These are phyloP conservation scores for Threskiornis aethiopicus DNA, from an alignment of 2,797 vertebrate genomes.

Conservation along the genomic window DNA sequence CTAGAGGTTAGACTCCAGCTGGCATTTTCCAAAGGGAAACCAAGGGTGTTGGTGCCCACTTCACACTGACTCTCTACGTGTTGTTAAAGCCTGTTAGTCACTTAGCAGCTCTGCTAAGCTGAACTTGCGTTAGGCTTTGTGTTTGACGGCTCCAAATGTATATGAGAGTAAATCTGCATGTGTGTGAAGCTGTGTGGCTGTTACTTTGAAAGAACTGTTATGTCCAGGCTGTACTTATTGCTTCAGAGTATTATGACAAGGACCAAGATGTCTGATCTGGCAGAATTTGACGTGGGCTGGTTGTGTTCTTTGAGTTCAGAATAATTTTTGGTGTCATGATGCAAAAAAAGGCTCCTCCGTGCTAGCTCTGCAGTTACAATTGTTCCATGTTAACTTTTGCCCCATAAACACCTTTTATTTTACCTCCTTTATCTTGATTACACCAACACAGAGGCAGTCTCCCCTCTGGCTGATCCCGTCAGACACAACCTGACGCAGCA, in stretches of 20 bases:
- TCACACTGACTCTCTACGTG: rapidly evolving
- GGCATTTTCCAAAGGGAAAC: not conserved
- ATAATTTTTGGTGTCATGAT: not conserved
- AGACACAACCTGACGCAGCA: not conserved
- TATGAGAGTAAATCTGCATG: not conserved
- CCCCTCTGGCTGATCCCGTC: not conserved
- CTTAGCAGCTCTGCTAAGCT: not conserved
- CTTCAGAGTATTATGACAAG: not conserved
- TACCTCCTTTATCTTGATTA: not conserved
- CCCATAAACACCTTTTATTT: not conserved
- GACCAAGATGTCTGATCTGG: not conserved
- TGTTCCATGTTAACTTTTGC: not conserved
- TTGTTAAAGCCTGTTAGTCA: not conserved
- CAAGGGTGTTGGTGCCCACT: not conserved
- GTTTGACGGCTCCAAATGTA: not conserved
- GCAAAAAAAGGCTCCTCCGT: not conserved
- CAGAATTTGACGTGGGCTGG: not conserved
- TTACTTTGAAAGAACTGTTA: not conserved
- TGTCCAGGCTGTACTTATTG: not conserved
- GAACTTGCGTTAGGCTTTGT: not conserved
- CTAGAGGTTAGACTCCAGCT: not conserved
- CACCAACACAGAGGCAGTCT: not conserved
- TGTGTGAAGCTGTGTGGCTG: not conserved
- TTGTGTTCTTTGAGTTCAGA: not conserved
- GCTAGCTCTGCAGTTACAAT: not conserved